Evolutionary conservation across 2,113 vertebrate genomes (phyloP), one percentile per base, ranked within the genome.

Genomic region (Cyanoderma ruficeps): DNA sequence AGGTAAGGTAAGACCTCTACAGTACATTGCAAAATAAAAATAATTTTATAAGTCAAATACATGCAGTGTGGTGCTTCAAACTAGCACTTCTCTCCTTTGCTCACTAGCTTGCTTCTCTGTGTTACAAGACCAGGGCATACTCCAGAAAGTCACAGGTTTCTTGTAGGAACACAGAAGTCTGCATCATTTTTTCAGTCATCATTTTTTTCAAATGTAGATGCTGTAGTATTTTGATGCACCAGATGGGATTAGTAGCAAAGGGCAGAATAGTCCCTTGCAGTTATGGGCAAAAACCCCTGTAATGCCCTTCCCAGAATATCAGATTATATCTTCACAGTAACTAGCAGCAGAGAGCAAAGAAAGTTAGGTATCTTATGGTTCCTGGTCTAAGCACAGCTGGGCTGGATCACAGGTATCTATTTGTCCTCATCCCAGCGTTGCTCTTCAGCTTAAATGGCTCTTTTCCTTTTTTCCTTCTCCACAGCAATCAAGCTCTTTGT

Each of bases 61-160:
- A 61, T 10, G 14, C 18, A 49, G 16, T 7, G 12, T 13, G 22
- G 8, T 37, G 13, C 67, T 83, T 90, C 37, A 74, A 31, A 41
- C 24, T 33, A 79, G 6, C 41, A 15, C n/a, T 68, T 83, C 46
- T 39, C 7, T 46, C 30, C 39, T 70, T 57, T 39, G 9, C 60
- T 75, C 18, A n/a, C 10, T 31, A 57, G 20, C 46, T 90, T 86
- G 20, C 15, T 31, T 81, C 74, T 75, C 24, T 25, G 10, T 12
- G 7, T 50, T 61, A 39, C 35, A 71, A 70, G 44, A 37, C 8
- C 1, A 0, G 0, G 10, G 11, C 39, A 42, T 37, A 49, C 8
- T 15, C 44, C 42, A 39, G 49, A 49, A 85, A 88, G 33, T 30
- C 11, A 1, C 19, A 33, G 5, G 31, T 81, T 87, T 63, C 60